Evolutionary conservation across 2,797 vertebrate species (phyloP).

Genomic region (Agapornis canus): DNA sequence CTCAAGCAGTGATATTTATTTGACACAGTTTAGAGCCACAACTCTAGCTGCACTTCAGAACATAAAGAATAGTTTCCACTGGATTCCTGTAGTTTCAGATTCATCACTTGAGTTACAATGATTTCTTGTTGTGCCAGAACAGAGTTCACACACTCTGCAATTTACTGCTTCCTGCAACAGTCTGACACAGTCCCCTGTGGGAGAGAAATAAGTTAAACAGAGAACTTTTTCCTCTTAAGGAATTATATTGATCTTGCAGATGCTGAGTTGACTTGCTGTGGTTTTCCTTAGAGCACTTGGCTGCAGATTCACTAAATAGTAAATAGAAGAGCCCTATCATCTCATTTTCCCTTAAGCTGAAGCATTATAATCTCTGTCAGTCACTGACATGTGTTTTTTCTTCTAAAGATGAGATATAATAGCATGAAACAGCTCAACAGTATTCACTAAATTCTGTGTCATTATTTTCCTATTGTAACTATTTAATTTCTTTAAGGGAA

Average conservation of each 20-base stretch:
- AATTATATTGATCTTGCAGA: conserved; percentile 61
- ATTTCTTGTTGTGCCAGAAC: conserved; percentile 52
- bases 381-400: neutral
- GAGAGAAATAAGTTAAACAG: conserved; percentile 31
- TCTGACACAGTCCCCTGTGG: neutral
- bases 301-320: conserved; percentile 32
- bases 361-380: conserved; percentile 5
- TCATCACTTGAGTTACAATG: conserved; percentile 28
- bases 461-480: neutral
- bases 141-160: conserved; percentile 38
- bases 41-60: neutral
- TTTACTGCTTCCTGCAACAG: conserved; percentile 64
- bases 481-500: neutral
- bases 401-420: neutral
- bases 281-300: conserved; percentile 49
- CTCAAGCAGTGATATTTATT: neutral
- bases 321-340: conserved; percentile 16
- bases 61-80: conserved; percentile 23
- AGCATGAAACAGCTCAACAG: neutral
- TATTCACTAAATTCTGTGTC: neutral
- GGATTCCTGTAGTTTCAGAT: neutral
- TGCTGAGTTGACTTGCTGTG: conserved; percentile 34
- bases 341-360: conserved; percentile 6
- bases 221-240: conserved; percentile 41
- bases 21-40: neutral